phyloP scores from a whole-genome alignment of 2,797 vertebrate species.

The Mormyrus proboscirostris region DNA sequence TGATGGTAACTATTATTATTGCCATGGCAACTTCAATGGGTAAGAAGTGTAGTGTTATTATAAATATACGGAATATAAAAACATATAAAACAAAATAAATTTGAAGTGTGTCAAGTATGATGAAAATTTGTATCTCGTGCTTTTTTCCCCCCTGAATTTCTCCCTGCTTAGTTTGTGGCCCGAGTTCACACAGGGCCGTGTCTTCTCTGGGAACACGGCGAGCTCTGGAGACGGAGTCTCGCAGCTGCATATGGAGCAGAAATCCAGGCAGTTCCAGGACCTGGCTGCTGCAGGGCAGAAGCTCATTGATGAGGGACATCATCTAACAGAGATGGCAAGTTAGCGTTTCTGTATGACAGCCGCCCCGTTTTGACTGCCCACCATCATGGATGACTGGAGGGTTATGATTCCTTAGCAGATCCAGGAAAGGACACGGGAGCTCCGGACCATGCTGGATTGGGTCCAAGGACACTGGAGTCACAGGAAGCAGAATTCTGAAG shows the following conservation, averaged over 20 bases:
- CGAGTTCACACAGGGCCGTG: conserved; percentile 53
- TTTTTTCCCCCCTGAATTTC: background rate
- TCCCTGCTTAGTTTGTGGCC: conserved; percentile 57
- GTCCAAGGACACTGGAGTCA: conserved; percentile 58
- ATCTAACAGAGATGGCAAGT: conserved; percentile 55
- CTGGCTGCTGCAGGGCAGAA: conserved; percentile 51
- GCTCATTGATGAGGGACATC: conserved; percentile 55
- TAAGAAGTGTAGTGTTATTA: background rate
- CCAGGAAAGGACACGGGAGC: conserved; percentile 62
- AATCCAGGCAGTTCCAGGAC: conserved; percentile 55
- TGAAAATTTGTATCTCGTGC: background rate
- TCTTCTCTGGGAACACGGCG: conserved; percentile 50
- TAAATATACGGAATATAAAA: background rate
- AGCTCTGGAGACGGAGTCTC: conserved; percentile 16
- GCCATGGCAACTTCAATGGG: background rate
- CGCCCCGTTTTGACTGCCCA: background rate
- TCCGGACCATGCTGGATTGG: conserved; percentile 68
- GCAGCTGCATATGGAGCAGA: conserved; percentile 54
- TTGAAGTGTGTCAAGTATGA: background rate
- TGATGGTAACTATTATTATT: background rate
- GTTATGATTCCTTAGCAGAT: conserved; percentile 45
- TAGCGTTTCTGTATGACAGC: background rate
- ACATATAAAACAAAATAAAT: background rate
- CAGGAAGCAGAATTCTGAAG: conserved; percentile 32
- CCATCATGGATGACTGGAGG: background rate